Evolutionary conservation across 2,113 vertebrate species (phyloP).

Genomic region (Melanocharis versteri): DNA sequence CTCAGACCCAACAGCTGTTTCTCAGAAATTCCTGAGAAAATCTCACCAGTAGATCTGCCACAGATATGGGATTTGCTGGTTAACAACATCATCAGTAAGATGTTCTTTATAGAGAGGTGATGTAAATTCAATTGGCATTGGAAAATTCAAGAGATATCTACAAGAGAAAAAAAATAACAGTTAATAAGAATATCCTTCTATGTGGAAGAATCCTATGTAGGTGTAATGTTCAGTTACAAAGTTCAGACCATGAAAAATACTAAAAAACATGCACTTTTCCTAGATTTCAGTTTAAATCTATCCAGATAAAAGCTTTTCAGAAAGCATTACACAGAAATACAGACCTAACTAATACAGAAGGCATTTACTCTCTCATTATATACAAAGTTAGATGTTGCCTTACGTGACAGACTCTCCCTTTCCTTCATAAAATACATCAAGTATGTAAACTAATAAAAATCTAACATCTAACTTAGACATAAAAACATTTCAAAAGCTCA

Average conservation of each 20-base stretch:
- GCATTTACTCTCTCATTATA: neutral
- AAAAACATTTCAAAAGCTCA: neutral
- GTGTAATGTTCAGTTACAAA: neutral
- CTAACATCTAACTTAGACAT: neutral
- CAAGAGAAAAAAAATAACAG: neutral
- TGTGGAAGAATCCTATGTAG: neutral
- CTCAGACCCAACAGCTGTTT: neutral
- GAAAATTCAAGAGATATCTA: conserved; percentile 86
- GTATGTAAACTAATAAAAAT: neutral
- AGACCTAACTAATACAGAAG: neutral
- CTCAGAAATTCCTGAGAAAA: conserved; percentile 3
- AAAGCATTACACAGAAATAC: neutral
- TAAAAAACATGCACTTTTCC: neutral
- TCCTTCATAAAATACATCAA: neutral
- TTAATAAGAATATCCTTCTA: neutral
- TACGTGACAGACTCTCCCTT: neutral
- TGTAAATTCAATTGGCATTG: conserved; percentile 77
- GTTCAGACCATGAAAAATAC: neutral
- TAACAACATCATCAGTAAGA: conserved; percentile 77
- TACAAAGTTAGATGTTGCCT: neutral
- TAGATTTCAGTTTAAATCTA: neutral
- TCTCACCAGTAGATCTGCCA: conserved; percentile 92
- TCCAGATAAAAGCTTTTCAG: neutral
- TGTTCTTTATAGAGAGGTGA: conserved; percentile 76
- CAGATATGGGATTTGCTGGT: conserved; percentile 83